A percentile compares a stretch with the other conserved stretches of the same genome.
These are phyloP conservation scores for Agapornis roseicollis DNA, from an alignment of 2,113 vertebrate species.

Conservation along the genomic window DNA sequence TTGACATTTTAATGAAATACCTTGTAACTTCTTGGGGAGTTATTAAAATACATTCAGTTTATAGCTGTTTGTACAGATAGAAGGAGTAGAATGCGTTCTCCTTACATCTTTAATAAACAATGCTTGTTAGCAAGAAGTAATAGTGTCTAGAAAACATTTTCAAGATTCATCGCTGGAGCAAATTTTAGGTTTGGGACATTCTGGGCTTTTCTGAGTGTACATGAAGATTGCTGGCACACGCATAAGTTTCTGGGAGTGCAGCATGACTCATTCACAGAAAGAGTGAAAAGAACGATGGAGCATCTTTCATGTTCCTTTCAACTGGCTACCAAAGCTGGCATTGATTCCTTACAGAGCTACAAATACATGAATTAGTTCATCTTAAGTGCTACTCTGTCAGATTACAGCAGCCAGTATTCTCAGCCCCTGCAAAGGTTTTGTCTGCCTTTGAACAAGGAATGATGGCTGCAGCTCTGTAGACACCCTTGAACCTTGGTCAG, in stretches of 20 bases:
- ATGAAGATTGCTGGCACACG: not conserved
- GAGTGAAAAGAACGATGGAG: not conserved
- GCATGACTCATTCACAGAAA: not conserved
- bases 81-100: not conserved
- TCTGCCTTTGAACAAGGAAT: not conserved
- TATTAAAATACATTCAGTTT: constrained; percentile 48
- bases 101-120: not conserved
- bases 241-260: not conserved
- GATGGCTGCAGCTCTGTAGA: not conserved
- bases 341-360: not conserved
- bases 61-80: not conserved
- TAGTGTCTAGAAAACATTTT: not conserved
- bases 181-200: not conserved
- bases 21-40: constrained; percentile 51
- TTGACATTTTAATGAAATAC: constrained; percentile 67
- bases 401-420: not conserved
- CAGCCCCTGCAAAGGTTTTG: not conserved
- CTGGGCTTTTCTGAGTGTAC: not conserved
- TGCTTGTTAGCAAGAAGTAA: not conserved
- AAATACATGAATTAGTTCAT: not conserved
- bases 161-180: not conserved
- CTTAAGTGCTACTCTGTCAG: not conserved
- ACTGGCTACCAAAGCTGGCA: not conserved
- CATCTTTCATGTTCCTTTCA: not conserved
- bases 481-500: not conserved